These are phyloP conservation scores for Channa striata DNA, from an alignment of 2,797 vertebrate genomes.

Conservation along the genomic window DNA sequence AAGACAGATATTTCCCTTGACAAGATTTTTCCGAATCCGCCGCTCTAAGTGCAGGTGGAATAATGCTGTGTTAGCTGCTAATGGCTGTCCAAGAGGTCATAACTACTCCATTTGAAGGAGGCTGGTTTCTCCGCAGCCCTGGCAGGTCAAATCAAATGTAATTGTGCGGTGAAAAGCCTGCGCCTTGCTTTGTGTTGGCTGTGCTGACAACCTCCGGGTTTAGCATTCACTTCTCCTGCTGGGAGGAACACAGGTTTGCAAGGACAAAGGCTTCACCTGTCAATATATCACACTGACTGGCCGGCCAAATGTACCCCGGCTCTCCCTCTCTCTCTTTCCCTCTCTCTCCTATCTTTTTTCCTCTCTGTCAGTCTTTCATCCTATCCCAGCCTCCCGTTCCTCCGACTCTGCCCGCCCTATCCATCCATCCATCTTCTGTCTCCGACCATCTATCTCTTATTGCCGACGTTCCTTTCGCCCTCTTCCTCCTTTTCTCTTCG, in stretches of 20 bases:
- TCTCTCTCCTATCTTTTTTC: conserved; percentile 60
- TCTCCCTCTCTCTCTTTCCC: conserved; percentile 34
- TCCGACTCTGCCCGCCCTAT: conserved; percentile 69
- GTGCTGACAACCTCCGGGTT: conserved; percentile 85
- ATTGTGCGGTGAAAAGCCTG: conserved; percentile 83
- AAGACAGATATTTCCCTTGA: conserved; percentile 77
- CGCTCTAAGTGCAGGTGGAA: conserved; percentile 78
- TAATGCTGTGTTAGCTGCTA: conserved; percentile 81
- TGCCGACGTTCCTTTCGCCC: conserved; percentile 56
- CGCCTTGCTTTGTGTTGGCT: conserved; percentile 76
- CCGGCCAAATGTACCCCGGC: conserved; percentile 79
- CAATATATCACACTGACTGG: conserved; percentile 89
- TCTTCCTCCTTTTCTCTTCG: conserved; percentile 22
- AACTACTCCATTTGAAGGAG: conserved; percentile 84
- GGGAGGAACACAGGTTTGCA: conserved; percentile 86
- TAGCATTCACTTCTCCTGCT: conserved; percentile 87
- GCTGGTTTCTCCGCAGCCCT: conserved; percentile 76
- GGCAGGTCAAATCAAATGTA: conserved; percentile 87
- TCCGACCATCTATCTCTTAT: conserved; percentile 70
- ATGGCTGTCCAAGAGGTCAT: conserved; percentile 87
- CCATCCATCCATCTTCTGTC: conserved; percentile 75
- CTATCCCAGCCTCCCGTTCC: conserved; percentile 63
- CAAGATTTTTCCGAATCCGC: conserved; percentile 77
- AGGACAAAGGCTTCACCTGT: conserved; percentile 91
- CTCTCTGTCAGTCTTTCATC: conserved; percentile 74